Evolutionary conservation across 2,888 invertebrate species (phyloP).

Genomic region (Epinotia ramella): DNA sequence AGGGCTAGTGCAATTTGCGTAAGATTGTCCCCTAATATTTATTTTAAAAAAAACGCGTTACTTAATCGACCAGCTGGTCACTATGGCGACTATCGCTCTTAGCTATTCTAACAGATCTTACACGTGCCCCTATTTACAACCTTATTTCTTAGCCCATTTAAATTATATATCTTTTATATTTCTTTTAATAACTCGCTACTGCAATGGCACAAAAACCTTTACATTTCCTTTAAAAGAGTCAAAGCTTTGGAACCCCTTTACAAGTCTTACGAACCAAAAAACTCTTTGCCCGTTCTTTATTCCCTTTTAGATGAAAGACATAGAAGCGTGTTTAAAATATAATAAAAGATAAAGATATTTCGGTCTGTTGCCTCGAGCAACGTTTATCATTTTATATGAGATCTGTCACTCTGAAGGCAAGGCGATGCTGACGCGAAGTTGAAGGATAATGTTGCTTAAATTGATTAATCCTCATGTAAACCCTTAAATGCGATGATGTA

Average conservation of each 20-base stretch:
- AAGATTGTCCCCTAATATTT: too few species aligned
- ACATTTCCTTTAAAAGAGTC: background rate
- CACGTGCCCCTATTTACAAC: too few species aligned
- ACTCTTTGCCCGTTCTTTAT: constrained; percentile 1
- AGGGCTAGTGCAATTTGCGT: too few species aligned
- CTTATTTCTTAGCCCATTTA: background rate
- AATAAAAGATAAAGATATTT: constrained; percentile 22
- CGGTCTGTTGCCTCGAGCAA: constrained; percentile 5
- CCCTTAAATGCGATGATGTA: too few species aligned
- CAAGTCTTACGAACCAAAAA: background rate
- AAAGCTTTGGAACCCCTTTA: background rate
- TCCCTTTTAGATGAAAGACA: constrained; percentile 10
- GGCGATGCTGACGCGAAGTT: background rate
- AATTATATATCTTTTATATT: background rate
- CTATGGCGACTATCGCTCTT: too few species aligned
- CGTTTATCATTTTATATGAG: constrained; percentile 33
- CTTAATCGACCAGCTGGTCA: too few species aligned
- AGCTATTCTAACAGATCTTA: too few species aligned
- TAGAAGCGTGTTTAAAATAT: constrained; percentile 21
- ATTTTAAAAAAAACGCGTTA: too few species aligned
- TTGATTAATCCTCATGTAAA: background rate
- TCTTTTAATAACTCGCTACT: background rate
- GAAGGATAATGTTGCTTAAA: background rate
- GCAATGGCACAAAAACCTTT: background rate
- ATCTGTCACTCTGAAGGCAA: constrained; percentile 18